Percentiles rank a stretch among this genome's conserved stretches.
These are phyloP conservation scores for Pituophis catenifer DNA, from an alignment of 2,113 vertebrate species.

Conservation along the genomic window DNA sequence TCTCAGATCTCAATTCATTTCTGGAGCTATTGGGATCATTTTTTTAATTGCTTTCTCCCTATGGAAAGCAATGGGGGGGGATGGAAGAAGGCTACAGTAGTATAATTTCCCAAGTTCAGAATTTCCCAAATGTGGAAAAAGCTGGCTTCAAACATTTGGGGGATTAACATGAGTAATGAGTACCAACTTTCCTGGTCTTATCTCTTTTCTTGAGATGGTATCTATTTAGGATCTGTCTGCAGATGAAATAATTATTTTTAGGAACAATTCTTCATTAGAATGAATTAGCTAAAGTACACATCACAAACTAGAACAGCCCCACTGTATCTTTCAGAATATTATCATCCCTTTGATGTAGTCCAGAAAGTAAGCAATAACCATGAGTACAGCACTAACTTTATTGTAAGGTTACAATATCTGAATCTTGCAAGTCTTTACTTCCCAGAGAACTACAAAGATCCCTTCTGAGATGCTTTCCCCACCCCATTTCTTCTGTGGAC, in stretches of 20 bases:
- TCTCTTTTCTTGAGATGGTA: background rate
- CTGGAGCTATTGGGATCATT: background rate
- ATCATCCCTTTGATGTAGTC: background rate
- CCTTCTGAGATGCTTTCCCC: background rate
- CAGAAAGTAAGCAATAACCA: background rate
- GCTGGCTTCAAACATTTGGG: background rate
- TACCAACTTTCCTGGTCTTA: background rate
- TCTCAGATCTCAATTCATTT: background rate
- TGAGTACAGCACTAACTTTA: background rate
- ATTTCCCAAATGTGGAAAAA: background rate
- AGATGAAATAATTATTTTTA: background rate
- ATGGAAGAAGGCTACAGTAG: background rate
- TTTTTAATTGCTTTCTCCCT: background rate
- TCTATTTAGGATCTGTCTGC: background rate
- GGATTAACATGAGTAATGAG: background rate
- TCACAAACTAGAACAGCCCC: background rate
- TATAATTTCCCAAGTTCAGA: background rate
- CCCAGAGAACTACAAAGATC: background rate
- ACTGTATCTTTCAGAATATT: rapidly evolving
- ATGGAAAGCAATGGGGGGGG: background rate
- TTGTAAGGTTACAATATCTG: background rate
- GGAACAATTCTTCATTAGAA: background rate
- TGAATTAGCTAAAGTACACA: background rate
- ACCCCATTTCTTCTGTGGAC: background rate
- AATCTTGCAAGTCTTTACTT: background rate